Base-by-base conservation (phyloP, 2,888 invertebrate genomes). In the Stratiomys singularior region DNA sequence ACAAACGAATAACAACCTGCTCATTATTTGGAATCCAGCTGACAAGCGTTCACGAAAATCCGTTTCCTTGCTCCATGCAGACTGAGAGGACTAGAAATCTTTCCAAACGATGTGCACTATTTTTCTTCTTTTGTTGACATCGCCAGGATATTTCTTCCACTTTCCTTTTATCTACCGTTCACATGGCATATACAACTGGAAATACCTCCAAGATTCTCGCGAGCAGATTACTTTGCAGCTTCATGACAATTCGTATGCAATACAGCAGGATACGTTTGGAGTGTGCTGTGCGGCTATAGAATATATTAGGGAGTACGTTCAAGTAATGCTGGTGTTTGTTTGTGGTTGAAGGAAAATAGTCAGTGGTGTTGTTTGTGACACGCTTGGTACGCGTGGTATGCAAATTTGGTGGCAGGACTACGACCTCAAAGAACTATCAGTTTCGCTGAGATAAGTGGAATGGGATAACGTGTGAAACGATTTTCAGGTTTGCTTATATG, bases 181-280 rank as follows among this genome's bases (percentile, higher is more conserved):
- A 18, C 60, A 52, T 23, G 15, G n/a, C 56, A 25, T 37, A 9
- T 37, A 37, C 37, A 9, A 37, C 37, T n/a, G n/a, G n/a, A n/a
- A n/a, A 18, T 60, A 23, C 60, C 60, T 60, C 23, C 37, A 37
- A 37, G 60, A 58, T 56, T 27, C 37, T 60, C 60, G 30, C 56
- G 58, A 44, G 18, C 23, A 23, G 58, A 74, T 74, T 58, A 60
- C 23, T 13, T 58, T 37, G 21, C 21, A 30, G 58, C 23, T 37
- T 67, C 9, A 28, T 37, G n/a, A 56, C 37, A 37, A 60, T 74
- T 74, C 74, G 60, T 58, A 74, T 74, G 74, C 74, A 74, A 74
- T 47, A 46, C 46, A 64, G 28, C 25, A 25, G 21, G 60, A 21
- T 60, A 7, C 37, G 37, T 9, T 25, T 60, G 7, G 4, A 25